Base-by-base conservation (phyloP, 2,797 vertebrate genomes). In the Astyanax mexicanus region DNA sequence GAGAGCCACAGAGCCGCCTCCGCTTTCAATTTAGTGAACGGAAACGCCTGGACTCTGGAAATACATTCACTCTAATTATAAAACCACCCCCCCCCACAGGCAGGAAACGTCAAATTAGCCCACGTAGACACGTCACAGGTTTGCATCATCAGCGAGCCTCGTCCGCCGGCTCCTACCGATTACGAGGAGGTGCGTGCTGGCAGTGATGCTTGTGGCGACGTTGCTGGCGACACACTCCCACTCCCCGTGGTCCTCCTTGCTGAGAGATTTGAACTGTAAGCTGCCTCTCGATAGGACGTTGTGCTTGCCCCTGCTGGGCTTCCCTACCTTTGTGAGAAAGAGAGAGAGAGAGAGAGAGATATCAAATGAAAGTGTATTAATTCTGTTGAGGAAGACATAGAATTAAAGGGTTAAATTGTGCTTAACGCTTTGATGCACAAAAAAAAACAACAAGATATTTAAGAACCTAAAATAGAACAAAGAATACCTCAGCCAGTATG, bases 151-250 rank as follows among this genome's bases (percentile, higher is more conserved):
- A 10, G 29, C 32, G n/a, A n/a, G n/a, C n/a, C n/a, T n/a, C 17
- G 44, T n/a, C n/a, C 7, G 38, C 61, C 0, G 9, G 52, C 19
- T 77, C 91, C 0, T 95, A 98, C 97, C 97, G 83, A 96, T 96
- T 89, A 99, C 96, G 27, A 97, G 97, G 89, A 99, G 93, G 91
- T 97, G 97, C 82, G 97, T 98, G 92, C 95, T 99, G 95, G 98
- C 97, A 96, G 97, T 98, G 94, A 99, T 96, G 95, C 96, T 99
- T 32, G 98, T 97, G 88, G 97, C 98, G 81, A 98, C 94, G 77
- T 98, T 99, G 92, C 96, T 97, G 89, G 98, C 97, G 12, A 98
- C 89, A 89, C 98, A 99, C 93, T 99, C 97, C 98, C 98, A 99
- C 90, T 98, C 96, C 86, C 98, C 98, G 0, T 99, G 97, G 93